Conservation (phyloP, 2,888 invertebrate species). For the Plusia festucae region DNA sequence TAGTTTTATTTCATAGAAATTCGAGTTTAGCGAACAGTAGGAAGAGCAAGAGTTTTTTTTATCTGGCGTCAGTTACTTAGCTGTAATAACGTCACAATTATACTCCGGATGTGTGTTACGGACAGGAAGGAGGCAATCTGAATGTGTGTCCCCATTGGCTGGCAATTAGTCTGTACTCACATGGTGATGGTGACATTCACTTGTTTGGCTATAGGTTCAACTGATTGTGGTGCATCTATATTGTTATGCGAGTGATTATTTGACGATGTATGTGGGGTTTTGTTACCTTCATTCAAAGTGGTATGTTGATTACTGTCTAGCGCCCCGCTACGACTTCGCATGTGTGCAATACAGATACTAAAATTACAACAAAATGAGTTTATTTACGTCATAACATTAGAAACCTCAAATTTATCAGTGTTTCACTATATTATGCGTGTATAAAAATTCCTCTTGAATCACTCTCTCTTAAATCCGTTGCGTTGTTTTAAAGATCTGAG, state of each 20-base stretch:
- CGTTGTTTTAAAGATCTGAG: too few relatives aligned
- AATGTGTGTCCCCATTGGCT: constrained; percentile 57
- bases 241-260: neutral
- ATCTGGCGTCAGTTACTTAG: constrained; percentile 39
- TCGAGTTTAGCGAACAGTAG: constrained; percentile 25
- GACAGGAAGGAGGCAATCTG: constrained; percentile 71
- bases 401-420: too few relatives aligned
- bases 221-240: constrained; percentile 1
- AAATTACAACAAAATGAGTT: too few relatives aligned
- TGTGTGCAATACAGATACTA: too few relatives aligned
- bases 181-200: neutral
- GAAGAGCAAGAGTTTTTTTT: constrained; percentile 39
- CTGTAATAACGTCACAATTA: constrained; percentile 51
- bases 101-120: constrained; percentile 46
- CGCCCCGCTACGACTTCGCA: too few relatives aligned
- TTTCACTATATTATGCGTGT: too few relatives aligned
- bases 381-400: too few relatives aligned
- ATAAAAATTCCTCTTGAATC: too few relatives aligned
- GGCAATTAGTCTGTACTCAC: constrained; percentile 54
- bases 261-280: neutral
- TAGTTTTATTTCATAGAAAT: too few relatives aligned
- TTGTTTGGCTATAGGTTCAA: neutral
- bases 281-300: neutral
- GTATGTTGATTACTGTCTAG: too few relatives aligned
- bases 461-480: too few relatives aligned